phyloP scores from a whole-genome alignment of 1,140 invertebrate species.

The Micrasema longulum region DNA sequence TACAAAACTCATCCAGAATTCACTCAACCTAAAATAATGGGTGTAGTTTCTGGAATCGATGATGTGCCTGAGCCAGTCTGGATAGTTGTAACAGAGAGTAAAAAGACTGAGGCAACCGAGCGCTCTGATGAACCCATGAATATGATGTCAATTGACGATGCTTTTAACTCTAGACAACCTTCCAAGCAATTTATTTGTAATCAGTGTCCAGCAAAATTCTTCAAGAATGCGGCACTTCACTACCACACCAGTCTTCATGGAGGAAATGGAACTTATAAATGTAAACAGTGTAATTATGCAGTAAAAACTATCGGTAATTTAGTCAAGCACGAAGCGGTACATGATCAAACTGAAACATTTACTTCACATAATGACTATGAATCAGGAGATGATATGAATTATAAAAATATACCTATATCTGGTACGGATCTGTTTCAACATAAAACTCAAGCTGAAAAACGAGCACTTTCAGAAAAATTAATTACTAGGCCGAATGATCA shows the following conservation, averaged over 20 bases:
- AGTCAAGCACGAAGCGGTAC: constrained; percentile 75
- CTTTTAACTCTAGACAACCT: constrained; percentile 37
- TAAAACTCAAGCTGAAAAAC: constrained; percentile 71
- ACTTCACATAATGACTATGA: constrained; percentile 60
- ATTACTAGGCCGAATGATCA: constrained; percentile 66
- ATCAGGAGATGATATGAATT: constrained; percentile 63
- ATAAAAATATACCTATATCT: constrained; percentile 71
- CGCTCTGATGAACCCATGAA: constrained; percentile 22
- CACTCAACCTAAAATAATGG: constrained; percentile 73
- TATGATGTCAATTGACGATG: constrained; percentile 3
- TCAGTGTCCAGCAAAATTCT: constrained; percentile 77
- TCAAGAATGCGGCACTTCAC: constrained; percentile 76
- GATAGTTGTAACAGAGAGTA: constrained; percentile 60
- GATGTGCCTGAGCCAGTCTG: constrained; percentile 60
- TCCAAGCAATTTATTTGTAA: constrained; percentile 68
- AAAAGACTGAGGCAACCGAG: constrained; percentile 30
- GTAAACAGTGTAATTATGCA: constrained; percentile 86
- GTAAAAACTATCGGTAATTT: constrained; percentile 83
- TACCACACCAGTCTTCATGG: constrained; percentile 81
- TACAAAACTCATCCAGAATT: constrained; percentile 73
- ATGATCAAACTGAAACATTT: constrained; percentile 50
- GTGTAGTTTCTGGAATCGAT: constrained; percentile 60
- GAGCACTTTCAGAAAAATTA: constrained; percentile 65
- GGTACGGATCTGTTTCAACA: constrained; percentile 74
- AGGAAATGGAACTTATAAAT: constrained; percentile 77